These are phyloP conservation scores for Prolemur simus DNA, from an alignment of 2,113 vertebrate genomes.

Conservation along the genomic window DNA sequence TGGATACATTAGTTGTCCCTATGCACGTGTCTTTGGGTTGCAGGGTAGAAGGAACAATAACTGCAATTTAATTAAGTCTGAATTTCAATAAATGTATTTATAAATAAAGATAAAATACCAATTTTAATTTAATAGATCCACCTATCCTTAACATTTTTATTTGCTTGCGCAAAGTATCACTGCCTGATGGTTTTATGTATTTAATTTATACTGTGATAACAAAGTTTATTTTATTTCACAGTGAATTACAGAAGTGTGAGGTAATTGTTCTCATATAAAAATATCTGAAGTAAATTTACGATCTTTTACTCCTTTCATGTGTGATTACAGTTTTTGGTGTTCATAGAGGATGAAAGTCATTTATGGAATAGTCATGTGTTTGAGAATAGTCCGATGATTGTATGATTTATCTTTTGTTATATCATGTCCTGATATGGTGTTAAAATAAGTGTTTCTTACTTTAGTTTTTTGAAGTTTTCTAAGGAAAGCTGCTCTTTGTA, in stretches of 20 bases:
- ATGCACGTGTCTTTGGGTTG: neutral
- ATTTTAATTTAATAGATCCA: neutral
- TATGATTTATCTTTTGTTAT: neutral
- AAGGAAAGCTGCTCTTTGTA: neutral
- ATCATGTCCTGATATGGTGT: neutral
- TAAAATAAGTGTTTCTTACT: neutral
- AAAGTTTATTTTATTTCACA: conserved; percentile 55
- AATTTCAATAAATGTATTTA: neutral
- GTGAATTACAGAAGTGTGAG: conserved; percentile 51
- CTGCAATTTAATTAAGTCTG: neutral
- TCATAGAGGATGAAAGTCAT: neutral
- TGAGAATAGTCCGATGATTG: neutral
- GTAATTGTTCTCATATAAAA: conserved; percentile 60
- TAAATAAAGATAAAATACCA: neutral
- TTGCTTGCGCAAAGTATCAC: conserved; percentile 18
- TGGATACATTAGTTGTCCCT: neutral
- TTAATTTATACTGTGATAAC: conserved; percentile 37
- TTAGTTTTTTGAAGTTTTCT: neutral
- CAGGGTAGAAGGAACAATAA: neutral
- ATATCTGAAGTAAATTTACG: conserved; percentile 14
- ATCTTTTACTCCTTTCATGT: neutral
- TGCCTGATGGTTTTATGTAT: conserved; percentile 33
- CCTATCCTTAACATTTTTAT: neutral
- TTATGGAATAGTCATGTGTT: neutral
- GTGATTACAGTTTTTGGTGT: neutral